phyloP scores from a whole-genome alignment of 35 echinoderm and acorn worm genomes.

The Patiria miniata region DNA sequence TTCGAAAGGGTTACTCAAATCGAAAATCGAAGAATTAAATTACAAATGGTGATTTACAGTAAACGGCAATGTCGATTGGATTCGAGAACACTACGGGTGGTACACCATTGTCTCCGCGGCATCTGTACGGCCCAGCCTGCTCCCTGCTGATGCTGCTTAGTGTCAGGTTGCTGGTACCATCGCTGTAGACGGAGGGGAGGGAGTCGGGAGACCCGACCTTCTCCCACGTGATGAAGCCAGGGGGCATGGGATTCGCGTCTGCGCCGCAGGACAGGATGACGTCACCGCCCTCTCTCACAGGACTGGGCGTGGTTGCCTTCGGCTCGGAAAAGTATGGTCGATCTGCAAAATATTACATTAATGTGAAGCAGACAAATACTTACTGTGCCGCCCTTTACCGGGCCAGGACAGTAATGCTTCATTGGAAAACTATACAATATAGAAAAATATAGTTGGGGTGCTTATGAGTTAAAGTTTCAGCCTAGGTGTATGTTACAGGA shows the following conservation, averaged over 20 bases:
- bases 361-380: neutral
- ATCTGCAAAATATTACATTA: too few species aligned
- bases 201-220: neutral
- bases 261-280: neutral
- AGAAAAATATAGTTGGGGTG: too few species aligned
- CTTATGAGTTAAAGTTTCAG: neutral
- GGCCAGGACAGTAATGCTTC: neutral
- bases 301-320: neutral
- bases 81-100: neutral
- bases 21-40: too few species aligned
- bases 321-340: neutral
- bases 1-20: too few species aligned
- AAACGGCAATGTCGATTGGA: neutral
- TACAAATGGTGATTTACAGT: conserved; percentile 1
- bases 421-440: too few species aligned
- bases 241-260: neutral
- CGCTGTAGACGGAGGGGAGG: neutral
- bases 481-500: neutral
- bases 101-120: neutral
- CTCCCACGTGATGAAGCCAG: conserved; percentile 14
- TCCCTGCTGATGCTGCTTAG: neutral
- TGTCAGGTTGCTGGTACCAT: neutral
- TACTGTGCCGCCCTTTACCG: neutral
- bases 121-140: conserved; percentile 11
- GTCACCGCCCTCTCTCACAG: neutral